Evolutionary conservation across 2,113 vertebrate species (phyloP).

Genomic region (Sturnus vulgaris): DNA sequence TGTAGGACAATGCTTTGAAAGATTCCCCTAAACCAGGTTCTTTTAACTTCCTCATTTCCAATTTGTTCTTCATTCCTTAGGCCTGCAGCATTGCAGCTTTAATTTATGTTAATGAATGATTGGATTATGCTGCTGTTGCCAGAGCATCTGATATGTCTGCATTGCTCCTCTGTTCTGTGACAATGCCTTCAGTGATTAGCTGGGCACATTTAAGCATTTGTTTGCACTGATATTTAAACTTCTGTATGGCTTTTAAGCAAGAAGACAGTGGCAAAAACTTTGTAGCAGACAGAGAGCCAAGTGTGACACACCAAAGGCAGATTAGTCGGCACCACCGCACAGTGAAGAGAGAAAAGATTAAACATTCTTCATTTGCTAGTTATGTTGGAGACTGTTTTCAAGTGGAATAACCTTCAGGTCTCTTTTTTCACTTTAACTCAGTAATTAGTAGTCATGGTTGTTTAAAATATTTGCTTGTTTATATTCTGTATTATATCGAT

Average conservation of each 20-base stretch:
- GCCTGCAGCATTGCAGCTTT: slow-evolving; percentile 31
- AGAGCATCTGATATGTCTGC: slow-evolving; percentile 23
- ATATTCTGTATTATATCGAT: background rate
- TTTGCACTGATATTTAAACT: slow-evolving; percentile 27
- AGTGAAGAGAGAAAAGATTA: background rate
- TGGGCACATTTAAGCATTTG: slow-evolving; percentile 36
- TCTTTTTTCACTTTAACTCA: slow-evolving; percentile 4
- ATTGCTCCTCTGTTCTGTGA: slow-evolving; percentile 32
- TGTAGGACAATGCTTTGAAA: slow-evolving; percentile 14
- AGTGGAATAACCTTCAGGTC: background rate
- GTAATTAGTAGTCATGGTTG: background rate
- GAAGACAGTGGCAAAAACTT: background rate
- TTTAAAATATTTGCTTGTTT: slow-evolving; percentile 4
- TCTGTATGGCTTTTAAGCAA: background rate
- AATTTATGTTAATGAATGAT: slow-evolving; percentile 57
- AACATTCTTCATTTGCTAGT: background rate
- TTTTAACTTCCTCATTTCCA: slow-evolving; percentile 50
- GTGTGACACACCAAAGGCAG: background rate
- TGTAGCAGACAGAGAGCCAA: background rate
- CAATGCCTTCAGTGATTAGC: slow-evolving; percentile 50
- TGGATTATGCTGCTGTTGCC: slow-evolving; percentile 33
- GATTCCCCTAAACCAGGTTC: background rate
- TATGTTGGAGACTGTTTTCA: background rate
- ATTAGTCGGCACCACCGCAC: background rate
- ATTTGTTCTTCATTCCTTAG: slow-evolving; percentile 13